Evolutionary conservation across 2,888 invertebrate genomes (phyloP), one percentile per base, ranked within the genome.

Genomic region (Sesia bembeciformis): DNA sequence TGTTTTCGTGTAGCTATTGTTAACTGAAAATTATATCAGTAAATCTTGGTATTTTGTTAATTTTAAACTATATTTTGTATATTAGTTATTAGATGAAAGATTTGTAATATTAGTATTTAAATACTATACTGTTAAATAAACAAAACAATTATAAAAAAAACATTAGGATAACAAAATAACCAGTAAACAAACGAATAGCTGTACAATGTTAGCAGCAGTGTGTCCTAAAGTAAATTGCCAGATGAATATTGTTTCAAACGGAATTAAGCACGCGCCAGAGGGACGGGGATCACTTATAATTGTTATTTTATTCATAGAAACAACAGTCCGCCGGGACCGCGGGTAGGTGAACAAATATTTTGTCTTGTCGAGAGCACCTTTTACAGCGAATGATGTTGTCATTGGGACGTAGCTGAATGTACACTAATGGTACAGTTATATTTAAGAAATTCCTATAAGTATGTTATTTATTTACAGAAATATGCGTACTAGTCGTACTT

Each of bases 281-380:
- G 78, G 80, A 69, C 70, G 72, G 74, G 75, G 84, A 86, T 84
- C 86, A 89, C 87, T 87, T 88, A 88, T 89, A 89, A 90, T 90
- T 89, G 90, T 90, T 90, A 90, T 90, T 90, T 90, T 90, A 90
- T 90, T 90, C 90, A 90, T 90, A 89, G 90, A 84, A 89, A 88
- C 77, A 86, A 84, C 82, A 84, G 75, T 82, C 87, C 86, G 75
- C 56, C 59, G 81, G 81, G 85, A 76, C 70, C 60, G 57, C 64
- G 74, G 78, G 81, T 84, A 83, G 84, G 84, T 81, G 84, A 72
- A 72, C 86, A 85, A 88, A 88, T 87, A 87, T 87, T 87, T 80
- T 86, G 80, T 67, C 72, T 71, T 60, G 69, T 71, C 76, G 76
- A 86, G 82, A 86, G 82, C 71, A 82, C 85, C 87, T 85, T 84